Conservation (phyloP, 2,113 vertebrate genomes). For the Otolemur garnettii region DNA sequence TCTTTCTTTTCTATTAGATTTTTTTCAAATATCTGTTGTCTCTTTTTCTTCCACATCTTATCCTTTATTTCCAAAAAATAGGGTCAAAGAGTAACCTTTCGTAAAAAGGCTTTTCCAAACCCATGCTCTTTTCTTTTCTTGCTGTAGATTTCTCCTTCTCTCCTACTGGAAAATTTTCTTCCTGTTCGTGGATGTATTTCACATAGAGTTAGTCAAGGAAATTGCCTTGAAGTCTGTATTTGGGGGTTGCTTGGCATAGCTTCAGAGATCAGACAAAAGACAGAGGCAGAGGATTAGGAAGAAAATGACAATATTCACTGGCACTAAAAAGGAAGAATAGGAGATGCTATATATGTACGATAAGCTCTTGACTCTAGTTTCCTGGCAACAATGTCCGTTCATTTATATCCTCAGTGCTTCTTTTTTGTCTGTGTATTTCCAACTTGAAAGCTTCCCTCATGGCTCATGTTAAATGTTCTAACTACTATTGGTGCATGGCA, state of each 20-base stretch:
- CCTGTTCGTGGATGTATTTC: background rate
- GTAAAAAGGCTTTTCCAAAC: background rate
- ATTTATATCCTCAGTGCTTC: background rate
- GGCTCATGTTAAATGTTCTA: slow-evolving; percentile 7
- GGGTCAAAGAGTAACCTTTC: background rate
- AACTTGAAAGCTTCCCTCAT: background rate
- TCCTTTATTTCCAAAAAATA: slow-evolving; percentile 52
- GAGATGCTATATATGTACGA: background rate
- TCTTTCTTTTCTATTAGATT: background rate
- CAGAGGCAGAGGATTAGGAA: background rate
- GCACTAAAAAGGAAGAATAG: background rate
- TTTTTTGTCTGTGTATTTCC: slow-evolving; percentile 40
- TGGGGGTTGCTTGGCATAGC: slow-evolving; percentile 8
- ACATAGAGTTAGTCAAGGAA: slow-evolving; percentile 26
- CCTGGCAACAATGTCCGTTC: slow-evolving; percentile 3
- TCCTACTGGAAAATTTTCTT: slow-evolving; percentile 52
- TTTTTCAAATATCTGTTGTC: background rate
- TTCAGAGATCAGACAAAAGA: slow-evolving; percentile 32
- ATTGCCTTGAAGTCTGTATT: slow-evolving; percentile 13
- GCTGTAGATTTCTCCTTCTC: background rate
- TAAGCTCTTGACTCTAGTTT: slow-evolving; percentile 8
- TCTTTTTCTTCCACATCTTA: background rate
- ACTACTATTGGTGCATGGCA: background rate
- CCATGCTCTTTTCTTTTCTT: background rate
- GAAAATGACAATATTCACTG: slow-evolving; percentile 8